Base-by-base conservation (phyloP, 2,888 invertebrate genomes). In the Rotaria sp. region DNA sequence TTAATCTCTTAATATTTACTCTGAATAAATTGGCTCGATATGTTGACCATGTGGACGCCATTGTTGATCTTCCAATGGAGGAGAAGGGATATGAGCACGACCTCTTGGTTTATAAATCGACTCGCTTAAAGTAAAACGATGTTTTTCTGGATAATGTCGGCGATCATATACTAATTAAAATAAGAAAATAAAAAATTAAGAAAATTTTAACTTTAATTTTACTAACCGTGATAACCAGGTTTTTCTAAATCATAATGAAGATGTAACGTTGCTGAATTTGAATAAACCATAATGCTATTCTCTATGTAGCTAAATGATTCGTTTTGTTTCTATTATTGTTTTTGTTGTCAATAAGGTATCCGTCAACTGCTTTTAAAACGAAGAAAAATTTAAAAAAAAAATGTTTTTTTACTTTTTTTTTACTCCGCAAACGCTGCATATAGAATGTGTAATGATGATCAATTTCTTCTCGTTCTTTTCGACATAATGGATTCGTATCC, bases 31-130 rank as follows among this genome's bases (percentile, higher is more conserved):
- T 26, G 89, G 88, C 30, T 88, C 88, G 59, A 90, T 85, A 85
- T 88, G 87, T 84, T 89, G 88, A 67, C 88, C 88, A 85, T 90
- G 90, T 26, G 90, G 90, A 84, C 87, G 88, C 90, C 90, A 90
- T 57, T 38, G 41, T 26, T 30, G 74, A 85, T 89, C 89, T 75
- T 89, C 89, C 26, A 90, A 89, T 87, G 89, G 88, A 35, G 89
- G 88, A 86, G 90, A 90, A 48, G 89, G 89, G 74, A 90, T 89
- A 87, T 89, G 89, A 84, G 88, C 86, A 24, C 90, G 87, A 0
- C 90, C 90, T n/a, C 87, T 84, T 13, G 89, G 88, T 84, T 88
- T 88, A 84, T 88, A 89, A 4, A 85, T 35, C 7, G 88, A 87
- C 11, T 59, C 84, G 13, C 75, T 75, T 48, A 88, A 88, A 38